A percentile compares a stretch with the other conserved stretches of the same genome.
phyloP scores from a whole-genome alignment of 2,888 invertebrate genomes.

The Hyposoter dolosus region DNA sequence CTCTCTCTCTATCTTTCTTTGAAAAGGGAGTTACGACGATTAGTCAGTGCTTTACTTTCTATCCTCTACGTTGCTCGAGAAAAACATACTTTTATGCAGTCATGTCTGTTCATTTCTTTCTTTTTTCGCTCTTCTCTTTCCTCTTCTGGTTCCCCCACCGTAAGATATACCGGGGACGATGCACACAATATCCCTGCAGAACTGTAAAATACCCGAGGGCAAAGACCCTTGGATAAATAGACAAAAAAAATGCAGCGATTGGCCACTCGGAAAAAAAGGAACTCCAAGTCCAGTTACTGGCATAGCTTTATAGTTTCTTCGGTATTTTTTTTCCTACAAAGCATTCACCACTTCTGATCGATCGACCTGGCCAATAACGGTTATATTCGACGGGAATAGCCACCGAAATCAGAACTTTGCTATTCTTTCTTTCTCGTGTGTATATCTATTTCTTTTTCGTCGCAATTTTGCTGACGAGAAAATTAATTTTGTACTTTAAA shows the following conservation, averaged over 20 bases:
- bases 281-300: constrained; percentile 11
- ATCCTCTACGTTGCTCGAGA: constrained; percentile 39
- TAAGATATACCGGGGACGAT: background rate
- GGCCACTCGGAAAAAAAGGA: background rate
- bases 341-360: constrained; percentile 9
- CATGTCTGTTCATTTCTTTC: constrained; percentile 1
- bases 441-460: background rate
- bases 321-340: background rate
- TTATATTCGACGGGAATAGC: background rate
- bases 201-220: constrained; percentile 40
- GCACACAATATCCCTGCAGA: constrained; percentile 13
- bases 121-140: constrained; percentile 11
- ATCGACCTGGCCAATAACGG: constrained; percentile 26
- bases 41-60: constrained; percentile 63
- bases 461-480: background rate
- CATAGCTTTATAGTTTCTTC: background rate
- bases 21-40: constrained; percentile 43
- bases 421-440: background rate
- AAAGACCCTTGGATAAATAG: constrained; percentile 30
- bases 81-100: constrained; percentile 11
- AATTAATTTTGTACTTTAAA: background rate
- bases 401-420: background rate
- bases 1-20: constrained; percentile 18
- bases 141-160: background rate
- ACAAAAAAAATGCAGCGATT: background rate